Conservation (phyloP, 2,888 invertebrate genomes). For the Notocelia uddmanniana region DNA sequence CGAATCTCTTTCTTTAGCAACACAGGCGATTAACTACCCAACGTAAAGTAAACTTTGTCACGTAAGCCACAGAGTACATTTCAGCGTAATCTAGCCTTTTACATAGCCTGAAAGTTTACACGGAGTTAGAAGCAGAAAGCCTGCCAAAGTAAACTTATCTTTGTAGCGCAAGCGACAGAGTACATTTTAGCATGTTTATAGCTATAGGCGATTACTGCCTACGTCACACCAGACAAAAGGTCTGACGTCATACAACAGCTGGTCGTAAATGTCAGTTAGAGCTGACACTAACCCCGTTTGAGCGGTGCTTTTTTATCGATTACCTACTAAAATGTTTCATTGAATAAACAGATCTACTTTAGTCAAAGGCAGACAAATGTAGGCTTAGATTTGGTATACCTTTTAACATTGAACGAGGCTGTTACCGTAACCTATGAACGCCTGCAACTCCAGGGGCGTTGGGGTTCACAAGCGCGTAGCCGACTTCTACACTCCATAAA, state of each 20-base stretch:
- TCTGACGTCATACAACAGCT: conserved; percentile 23
- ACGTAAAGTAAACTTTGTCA: background rate
- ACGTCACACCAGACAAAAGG: conserved; percentile 20
- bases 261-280: background rate
- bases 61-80: background rate
- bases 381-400: no score
- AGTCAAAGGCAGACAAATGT: background rate
- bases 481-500: no score
- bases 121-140: background rate
- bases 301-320: background rate
- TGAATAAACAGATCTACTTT: background rate
- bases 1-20: background rate
- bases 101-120: background rate
- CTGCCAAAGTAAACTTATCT: background rate
- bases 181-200: background rate
- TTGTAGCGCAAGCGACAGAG: background rate
- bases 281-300: background rate
- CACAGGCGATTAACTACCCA: background rate
- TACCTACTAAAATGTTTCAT: background rate
- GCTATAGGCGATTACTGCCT: background rate
- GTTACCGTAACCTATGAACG: no score
- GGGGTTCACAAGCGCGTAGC: no score
- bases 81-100: background rate
- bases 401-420: no score
- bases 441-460: no score